Evolutionary conservation across 2,797 vertebrate genomes (phyloP).

Genomic region (Danio albolineatus): DNA sequence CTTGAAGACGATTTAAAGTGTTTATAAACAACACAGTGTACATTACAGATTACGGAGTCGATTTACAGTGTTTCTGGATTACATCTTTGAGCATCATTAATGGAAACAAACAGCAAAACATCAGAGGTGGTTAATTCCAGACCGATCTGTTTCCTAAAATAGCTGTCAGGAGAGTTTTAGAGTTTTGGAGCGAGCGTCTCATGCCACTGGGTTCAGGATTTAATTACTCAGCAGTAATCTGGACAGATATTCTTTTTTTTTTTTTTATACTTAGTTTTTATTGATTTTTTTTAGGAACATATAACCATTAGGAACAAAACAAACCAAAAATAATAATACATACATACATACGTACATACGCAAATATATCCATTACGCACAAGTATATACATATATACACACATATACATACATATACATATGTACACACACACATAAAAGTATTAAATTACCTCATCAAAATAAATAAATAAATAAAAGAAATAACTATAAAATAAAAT

Average conservation of each 20-base stretch:
- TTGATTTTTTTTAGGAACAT: too few species aligned
- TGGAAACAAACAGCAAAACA: constrained; percentile 28
- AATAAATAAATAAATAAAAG: too few species aligned
- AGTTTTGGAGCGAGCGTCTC: constrained; percentile 51
- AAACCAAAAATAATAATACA: too few species aligned
- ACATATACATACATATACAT: too few species aligned
- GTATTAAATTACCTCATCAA: too few species aligned
- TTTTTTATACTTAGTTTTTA: too few species aligned
- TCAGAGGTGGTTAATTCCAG: neutral
- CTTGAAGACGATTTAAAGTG: neutral
- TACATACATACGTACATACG: too few species aligned
- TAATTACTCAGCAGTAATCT: constrained; percentile 67
- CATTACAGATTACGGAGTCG: neutral
- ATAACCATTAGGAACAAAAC: too few species aligned
- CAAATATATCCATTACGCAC: too few species aligned
- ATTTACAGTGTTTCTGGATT: neutral
- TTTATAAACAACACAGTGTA: constrained; percentile 6
- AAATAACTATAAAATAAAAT: too few species aligned
- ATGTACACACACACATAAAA: too few species aligned
- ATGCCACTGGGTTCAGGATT: constrained; percentile 62
- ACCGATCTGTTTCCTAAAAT: neutral
- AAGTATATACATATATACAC: too few species aligned
- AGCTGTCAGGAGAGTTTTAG: constrained; percentile 17
- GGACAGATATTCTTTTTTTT: constrained; percentile 61
- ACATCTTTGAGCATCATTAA: neutral